Evolutionary conservation across 2,113 vertebrate species (phyloP).

Genomic region (Tupaia tana): DNA sequence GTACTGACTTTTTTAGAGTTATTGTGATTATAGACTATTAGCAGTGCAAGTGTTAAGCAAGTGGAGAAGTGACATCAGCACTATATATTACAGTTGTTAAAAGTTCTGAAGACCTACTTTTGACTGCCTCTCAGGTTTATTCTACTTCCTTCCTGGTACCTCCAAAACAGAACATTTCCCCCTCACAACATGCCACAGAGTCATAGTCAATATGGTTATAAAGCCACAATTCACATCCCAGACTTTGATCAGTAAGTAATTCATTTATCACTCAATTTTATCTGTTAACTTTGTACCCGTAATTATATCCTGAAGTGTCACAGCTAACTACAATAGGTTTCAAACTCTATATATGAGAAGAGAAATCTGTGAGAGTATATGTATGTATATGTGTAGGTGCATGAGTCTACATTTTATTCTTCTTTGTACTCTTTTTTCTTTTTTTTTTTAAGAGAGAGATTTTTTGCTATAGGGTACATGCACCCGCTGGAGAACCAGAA

Average conservation of each 20-base stretch:
- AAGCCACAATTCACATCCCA: conserved; percentile 3
- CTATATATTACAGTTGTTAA: not conserved
- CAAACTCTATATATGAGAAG: not conserved
- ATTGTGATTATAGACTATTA: not conserved
- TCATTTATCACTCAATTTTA: conserved; percentile 15
- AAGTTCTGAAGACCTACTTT: not conserved
- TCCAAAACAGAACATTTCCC: not conserved
- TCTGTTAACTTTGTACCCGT: not conserved
- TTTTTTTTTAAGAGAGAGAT: no score
- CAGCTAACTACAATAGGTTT: not conserved
- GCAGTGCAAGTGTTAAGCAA: not conserved
- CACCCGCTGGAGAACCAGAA: no score
- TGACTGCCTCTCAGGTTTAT: not conserved
- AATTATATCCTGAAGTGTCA: conserved; percentile 36
- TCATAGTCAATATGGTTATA: not conserved
- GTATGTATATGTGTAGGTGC: not conserved
- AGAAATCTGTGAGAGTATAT: not conserved
- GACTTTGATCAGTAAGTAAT: conserved; percentile 26
- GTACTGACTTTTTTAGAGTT: not conserved
- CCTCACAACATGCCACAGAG: not conserved
- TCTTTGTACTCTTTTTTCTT: not conserved
- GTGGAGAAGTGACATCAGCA: not conserved
- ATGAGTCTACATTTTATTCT: conserved; percentile 9
- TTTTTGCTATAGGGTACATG: no score
- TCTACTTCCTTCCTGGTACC: not conserved